A percentile compares a stretch with the other conserved stretches of the same genome.
Evolutionary conservation across 2,113 vertebrate genomes (phyloP).

Genomic region (Hippolais icterina): DNA sequence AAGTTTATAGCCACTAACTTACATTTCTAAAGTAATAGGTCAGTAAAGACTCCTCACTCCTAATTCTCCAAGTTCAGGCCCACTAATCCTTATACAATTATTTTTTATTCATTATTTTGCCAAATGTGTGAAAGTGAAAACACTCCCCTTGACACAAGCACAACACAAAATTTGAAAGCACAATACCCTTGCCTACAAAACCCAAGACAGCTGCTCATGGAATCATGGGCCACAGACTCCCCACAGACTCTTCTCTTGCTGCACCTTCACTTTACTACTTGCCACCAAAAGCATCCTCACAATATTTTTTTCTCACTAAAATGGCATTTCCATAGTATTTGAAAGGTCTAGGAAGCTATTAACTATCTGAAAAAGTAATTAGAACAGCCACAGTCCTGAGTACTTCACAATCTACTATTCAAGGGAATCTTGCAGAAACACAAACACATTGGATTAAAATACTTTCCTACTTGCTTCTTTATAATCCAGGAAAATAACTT

Average conservation of each 20-base stretch:
- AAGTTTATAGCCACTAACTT: neutral
- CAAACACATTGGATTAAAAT: neutral
- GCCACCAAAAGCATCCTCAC: neutral
- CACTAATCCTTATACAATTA: neutral
- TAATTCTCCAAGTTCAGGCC: neutral
- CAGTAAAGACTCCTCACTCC: neutral
- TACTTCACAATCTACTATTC: neutral
- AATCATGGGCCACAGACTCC: neutral
- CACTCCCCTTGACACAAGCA: neutral
- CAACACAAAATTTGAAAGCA: neutral
- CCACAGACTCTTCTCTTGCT: neutral
- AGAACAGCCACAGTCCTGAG: neutral
- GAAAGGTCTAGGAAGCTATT: neutral
- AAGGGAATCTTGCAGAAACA: neutral
- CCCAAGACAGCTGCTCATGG: accelerated
- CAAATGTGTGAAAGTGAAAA: neutral
- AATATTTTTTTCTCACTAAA: neutral
- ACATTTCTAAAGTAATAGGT: neutral
- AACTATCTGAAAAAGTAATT: neutral
- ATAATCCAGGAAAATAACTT: neutral
- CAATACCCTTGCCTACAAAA: neutral
- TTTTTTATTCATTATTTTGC: neutral
- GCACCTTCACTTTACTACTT: neutral
- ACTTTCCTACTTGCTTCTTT: neutral
- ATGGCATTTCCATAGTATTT: neutral